Conservation (phyloP, 2,888 invertebrate species). For the Cheilosia scutellata region DNA sequence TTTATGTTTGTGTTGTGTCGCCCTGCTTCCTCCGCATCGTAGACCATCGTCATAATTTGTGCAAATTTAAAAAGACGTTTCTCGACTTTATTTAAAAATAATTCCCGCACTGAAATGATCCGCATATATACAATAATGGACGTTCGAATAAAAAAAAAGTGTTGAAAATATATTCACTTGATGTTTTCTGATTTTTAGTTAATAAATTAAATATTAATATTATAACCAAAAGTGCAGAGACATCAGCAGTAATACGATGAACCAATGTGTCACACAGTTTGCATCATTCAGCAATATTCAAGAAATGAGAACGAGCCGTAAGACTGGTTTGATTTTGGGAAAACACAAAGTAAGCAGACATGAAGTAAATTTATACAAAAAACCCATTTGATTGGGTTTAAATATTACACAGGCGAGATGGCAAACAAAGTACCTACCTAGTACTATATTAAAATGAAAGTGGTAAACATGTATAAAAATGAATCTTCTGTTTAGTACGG, state of each 20-base stretch:
- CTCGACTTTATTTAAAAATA: background rate
- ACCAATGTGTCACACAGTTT: conserved; percentile 34
- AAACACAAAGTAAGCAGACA: background rate
- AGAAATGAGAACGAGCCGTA: background rate
- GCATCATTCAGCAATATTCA: conserved; percentile 37
- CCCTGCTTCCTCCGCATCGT: conserved; percentile 5
- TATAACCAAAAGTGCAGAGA: conserved; percentile 3
- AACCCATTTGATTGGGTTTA: background rate
- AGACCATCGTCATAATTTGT: background rate
- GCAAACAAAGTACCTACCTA: background rate
- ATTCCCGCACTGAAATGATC: conserved; percentile 10
- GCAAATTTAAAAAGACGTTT: background rate
- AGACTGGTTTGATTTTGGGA: conserved; percentile 5
- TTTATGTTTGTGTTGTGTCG: background rate
- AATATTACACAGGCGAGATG: background rate
- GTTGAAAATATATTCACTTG: conserved; percentile 10
- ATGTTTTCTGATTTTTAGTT: conserved; percentile 5
- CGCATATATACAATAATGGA: background rate
- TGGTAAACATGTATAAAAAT: background rate
- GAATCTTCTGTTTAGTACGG: background rate
- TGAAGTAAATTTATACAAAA: background rate
- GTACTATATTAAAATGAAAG: background rate
- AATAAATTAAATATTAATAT: background rate
- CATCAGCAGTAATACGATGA: conserved; percentile 23
- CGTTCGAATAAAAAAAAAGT: background rate